Percentiles rank a stretch among this genome's conserved stretches.
phyloP scores from a whole-genome alignment of 2,888 invertebrate genomes.

The Drosophila atripex region DNA sequence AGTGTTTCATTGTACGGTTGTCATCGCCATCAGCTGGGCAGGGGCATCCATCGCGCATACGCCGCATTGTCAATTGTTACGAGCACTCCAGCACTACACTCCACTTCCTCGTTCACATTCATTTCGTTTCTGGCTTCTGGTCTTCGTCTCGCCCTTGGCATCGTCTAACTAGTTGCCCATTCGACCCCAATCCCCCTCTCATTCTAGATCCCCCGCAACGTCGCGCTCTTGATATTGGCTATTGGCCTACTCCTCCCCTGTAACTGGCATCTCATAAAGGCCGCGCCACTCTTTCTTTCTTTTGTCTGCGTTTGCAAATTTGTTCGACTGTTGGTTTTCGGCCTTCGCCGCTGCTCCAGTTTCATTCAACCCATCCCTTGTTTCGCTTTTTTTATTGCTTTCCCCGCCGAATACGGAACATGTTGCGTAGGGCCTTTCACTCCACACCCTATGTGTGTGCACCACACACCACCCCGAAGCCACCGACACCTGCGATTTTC shows the following conservation, averaged over 20 bases:
- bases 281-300: slow-evolving; percentile 20
- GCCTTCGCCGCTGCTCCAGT: slow-evolving; percentile 61
- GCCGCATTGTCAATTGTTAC: slow-evolving; percentile 71
- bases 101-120: not conserved
- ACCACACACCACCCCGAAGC: not conserved
- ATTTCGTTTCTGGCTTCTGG: slow-evolving; percentile 3
- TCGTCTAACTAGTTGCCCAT: slow-evolving; percentile 48
- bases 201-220: slow-evolving; percentile 46
- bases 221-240: slow-evolving; percentile 72
- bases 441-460: not conserved
- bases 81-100: slow-evolving; percentile 8
- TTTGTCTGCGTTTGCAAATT: slow-evolving; percentile 54
- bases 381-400: slow-evolving; percentile 3
- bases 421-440: slow-evolving; percentile 71
- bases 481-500: slow-evolving; percentile 8
- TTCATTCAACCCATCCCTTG: slow-evolving; percentile 32
- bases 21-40: slow-evolving; percentile 60
- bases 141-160: slow-evolving; percentile 61
- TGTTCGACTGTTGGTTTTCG: slow-evolving; percentile 51
- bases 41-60: slow-evolving; percentile 71
- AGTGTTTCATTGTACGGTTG: slow-evolving; percentile 60
- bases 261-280: not conserved
- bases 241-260: slow-evolving; percentile 59
- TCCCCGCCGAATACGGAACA: slow-evolving; percentile 67
- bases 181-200: slow-evolving; percentile 33